Evolutionary conservation across 1,140 invertebrate genomes (phyloP), one percentile per base, ranked within the genome.

Genomic region (Papilio dardanus): DNA sequence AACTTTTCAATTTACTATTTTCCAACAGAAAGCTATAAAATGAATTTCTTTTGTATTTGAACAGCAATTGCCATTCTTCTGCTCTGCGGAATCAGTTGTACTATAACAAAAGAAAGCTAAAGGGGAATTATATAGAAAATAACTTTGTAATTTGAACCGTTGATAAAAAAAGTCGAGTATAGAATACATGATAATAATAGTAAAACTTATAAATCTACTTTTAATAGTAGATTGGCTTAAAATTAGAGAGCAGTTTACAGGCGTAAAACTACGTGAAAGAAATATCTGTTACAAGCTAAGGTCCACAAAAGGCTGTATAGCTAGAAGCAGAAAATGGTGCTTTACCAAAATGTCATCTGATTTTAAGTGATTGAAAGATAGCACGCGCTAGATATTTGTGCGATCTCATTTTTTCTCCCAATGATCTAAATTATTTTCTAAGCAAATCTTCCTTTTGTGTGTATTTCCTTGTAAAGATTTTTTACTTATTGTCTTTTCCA

Each of bases 401-500:
- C n/a, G n/a, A n/a, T n/a, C n/a, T n/a, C n/a, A n/a, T n/a, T n/a
- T n/a, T n/a, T n/a, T n/a, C n/a, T n/a, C n/a, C n/a, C n/a, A n/a
- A n/a, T n/a, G n/a, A n/a, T n/a, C n/a, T n/a, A n/a, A n/a, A n/a
- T n/a, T n/a, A n/a, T n/a, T n/a, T n/a, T n/a, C n/a, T n/a, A n/a
- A n/a, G n/a, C n/a, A n/a, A 46, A 46, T 46, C 40, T 3, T 0
- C 1, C n/a, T n/a, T 40, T 16, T 40, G 40, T 42, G 40, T n/a
- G 40, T 16, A 4, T 42, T 42, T n/a, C 3, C 12, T 16, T n/a
- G 12, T 42, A 12, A 42, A 42, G 0, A 42, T 31, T 66, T 6
- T 30, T 7, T 33, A 16, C 28, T 28, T 14, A 37, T 19, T 82
- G 77, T 19, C 28, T 65, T 68, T 62, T 71, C 76, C 50, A 58